A percentile compares a stretch with the other conserved stretches of the same genome.
phyloP scores from a whole-genome alignment of 1,140 invertebrate species.

The Potamilus streckersoni region DNA sequence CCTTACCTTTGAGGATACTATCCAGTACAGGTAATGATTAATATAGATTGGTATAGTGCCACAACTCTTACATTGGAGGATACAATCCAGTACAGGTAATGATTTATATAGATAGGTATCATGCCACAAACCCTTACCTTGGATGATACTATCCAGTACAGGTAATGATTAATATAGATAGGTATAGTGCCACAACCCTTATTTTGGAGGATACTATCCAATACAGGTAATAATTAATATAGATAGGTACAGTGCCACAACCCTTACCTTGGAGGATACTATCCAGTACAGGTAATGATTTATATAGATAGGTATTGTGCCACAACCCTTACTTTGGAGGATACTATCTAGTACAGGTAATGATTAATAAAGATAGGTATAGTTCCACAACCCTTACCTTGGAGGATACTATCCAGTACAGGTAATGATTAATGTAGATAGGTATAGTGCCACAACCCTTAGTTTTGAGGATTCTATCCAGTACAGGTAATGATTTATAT shows the following conservation, averaged over 20 bases:
- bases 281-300: conserved; percentile 70
- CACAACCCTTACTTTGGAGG: conserved; percentile 69
- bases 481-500: conserved; percentile 61
- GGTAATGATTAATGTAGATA: conserved; percentile 14
- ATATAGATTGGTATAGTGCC: too few relatives aligned
- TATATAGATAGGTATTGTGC: too few relatives aligned
- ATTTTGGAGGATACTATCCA: conserved; percentile 78
- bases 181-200: too few relatives aligned
- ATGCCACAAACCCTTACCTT: too few relatives aligned
- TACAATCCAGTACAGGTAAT: conserved; percentile 74
- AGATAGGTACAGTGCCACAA: too few relatives aligned
- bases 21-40: too few relatives aligned
- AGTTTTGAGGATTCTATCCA: conserved; percentile 78
- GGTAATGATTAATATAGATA: conserved; percentile 15
- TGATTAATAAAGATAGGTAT: not conserved
- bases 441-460: too few relatives aligned
- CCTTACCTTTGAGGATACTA: too few relatives aligned
- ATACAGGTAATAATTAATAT: conserved; percentile 61
- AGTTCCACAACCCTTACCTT: too few relatives aligned
- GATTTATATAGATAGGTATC: not conserved
- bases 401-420: conserved; percentile 75
- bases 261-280: conserved; percentile 67
- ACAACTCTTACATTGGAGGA: too few relatives aligned
- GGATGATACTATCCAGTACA: conserved; percentile 75
- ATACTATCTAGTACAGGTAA: conserved; percentile 74